A percentile compares a stretch with the other conserved stretches of the same genome.
These are phyloP conservation scores for Sylvia borin DNA, from an alignment of 2,797 vertebrate genomes.

Conservation along the genomic window DNA sequence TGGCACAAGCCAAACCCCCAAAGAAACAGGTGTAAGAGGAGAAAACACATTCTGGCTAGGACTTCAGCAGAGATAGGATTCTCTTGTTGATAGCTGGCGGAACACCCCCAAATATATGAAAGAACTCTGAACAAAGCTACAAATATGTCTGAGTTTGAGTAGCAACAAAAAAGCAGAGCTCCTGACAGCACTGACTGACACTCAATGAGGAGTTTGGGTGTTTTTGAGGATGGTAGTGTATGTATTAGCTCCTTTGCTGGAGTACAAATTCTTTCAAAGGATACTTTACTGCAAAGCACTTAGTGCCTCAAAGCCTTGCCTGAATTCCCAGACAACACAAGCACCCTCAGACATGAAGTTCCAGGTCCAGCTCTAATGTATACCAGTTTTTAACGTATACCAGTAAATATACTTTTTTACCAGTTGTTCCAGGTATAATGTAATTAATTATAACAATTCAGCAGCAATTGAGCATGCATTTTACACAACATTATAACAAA, in stretches of 20 bases:
- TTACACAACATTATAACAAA: slow-evolving; percentile 64
- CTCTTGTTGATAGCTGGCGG: background rate
- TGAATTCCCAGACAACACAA: background rate
- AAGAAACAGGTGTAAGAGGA: background rate
- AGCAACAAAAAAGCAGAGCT: background rate
- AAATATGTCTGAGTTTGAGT: background rate
- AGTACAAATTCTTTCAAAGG: background rate
- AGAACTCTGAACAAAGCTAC: background rate
- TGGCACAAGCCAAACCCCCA: background rate
- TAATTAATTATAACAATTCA: slow-evolving; percentile 68
- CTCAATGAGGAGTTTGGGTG: accelerated
- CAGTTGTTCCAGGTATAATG: slow-evolving; percentile 43
- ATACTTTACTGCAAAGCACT: background rate
- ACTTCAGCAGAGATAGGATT: background rate
- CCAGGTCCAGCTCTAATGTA: background rate
- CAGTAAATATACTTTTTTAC: slow-evolving; percentile 40
- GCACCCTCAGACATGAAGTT: background rate
- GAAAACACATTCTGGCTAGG: background rate
- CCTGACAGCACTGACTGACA: background rate
- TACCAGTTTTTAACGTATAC: no score
- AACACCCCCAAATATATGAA: slow-evolving; percentile 5
- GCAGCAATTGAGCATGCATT: slow-evolving; percentile 65
- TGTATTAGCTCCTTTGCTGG: background rate
- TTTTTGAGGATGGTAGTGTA: background rate
- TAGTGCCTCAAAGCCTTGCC: background rate